Conservation (phyloP, 2,888 invertebrate species). For the Hydropsyche betteni region DNA sequence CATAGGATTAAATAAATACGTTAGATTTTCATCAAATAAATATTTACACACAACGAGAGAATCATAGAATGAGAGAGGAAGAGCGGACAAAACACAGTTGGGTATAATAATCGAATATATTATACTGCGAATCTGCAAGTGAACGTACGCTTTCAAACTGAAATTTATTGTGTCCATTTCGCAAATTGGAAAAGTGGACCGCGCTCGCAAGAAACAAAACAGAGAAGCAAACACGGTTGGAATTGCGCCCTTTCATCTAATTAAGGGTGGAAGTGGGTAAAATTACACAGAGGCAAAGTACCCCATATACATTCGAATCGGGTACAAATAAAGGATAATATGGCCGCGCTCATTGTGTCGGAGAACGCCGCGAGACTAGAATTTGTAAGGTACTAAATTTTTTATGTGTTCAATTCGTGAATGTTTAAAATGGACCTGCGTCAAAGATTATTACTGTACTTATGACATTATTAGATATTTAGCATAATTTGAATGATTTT, state of each 20-base stretch:
- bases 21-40: neutral
- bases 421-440: too few relatives aligned
- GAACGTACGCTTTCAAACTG: slow-evolving; percentile 19
- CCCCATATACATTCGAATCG: slow-evolving; percentile 9
- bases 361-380: too few relatives aligned
- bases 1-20: neutral
- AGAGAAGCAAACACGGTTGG: slow-evolving; percentile 15
- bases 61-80: neutral
- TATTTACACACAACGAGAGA: neutral
- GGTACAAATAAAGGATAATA: slow-evolving; percentile 17
- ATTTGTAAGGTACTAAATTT: too few relatives aligned
- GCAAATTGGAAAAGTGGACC: slow-evolving; percentile 29
- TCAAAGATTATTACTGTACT: too few relatives aligned
- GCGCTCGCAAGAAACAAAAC: slow-evolving; percentile 23
- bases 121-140: slow-evolving; percentile 2
- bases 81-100: neutral
- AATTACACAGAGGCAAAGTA: slow-evolving; percentile 15
- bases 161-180: slow-evolving; percentile 31
- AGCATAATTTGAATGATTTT: too few relatives aligned
- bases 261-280: slow-evolving; percentile 20
- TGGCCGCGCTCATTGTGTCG: neutral
- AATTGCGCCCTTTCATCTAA: slow-evolving; percentile 28
- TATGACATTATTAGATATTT: too few relatives aligned
- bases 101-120: slow-evolving; percentile 21
- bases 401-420: too few relatives aligned